Conservation (phyloP, 2,113 vertebrate genomes). For the Otis tarda region DNA sequence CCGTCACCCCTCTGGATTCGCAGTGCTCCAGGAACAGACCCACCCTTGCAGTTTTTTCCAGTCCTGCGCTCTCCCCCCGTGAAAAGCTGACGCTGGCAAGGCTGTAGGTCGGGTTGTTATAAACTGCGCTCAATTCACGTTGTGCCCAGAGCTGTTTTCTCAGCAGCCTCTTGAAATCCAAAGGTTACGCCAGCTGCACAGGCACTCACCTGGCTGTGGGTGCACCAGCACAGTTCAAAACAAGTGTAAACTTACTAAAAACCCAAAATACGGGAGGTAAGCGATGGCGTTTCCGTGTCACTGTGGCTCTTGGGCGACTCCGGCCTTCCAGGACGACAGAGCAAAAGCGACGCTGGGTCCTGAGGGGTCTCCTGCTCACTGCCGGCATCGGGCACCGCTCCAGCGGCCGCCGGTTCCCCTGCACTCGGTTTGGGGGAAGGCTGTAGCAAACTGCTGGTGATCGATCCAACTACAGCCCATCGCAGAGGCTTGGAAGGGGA, state of each 20-base stretch:
- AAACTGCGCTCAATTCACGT: background rate
- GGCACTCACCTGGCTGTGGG: too few relatives aligned
- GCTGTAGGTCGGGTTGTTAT: background rate
- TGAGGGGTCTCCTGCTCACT: fast-evolving
- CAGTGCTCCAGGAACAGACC: background rate
- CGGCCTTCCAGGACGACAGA: background rate
- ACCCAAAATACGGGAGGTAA: too few relatives aligned
- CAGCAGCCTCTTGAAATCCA: too few relatives aligned
- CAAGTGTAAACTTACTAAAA: background rate
- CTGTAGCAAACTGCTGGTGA: background rate
- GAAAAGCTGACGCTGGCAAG: too few relatives aligned
- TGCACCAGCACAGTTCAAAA: background rate
- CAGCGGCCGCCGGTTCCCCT: background rate
- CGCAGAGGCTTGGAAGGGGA: background rate
- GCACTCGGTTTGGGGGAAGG: fast-evolving
- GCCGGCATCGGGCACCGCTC: fast-evolving
- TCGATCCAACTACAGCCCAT: background rate
- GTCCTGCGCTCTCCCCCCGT: background rate
- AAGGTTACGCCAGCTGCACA: too few relatives aligned
- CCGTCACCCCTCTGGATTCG: fast-evolving
- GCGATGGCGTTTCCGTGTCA: fast-evolving
- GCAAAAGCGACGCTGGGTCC: background rate
- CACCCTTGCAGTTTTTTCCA: background rate
- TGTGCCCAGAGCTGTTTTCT: too few relatives aligned
- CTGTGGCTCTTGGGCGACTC: background rate